Percentiles rank a stretch among this genome's conserved stretches.
Evolutionary conservation across 1,140 invertebrate species (phyloP).

Genomic region (Drosophila simulans): DNA sequence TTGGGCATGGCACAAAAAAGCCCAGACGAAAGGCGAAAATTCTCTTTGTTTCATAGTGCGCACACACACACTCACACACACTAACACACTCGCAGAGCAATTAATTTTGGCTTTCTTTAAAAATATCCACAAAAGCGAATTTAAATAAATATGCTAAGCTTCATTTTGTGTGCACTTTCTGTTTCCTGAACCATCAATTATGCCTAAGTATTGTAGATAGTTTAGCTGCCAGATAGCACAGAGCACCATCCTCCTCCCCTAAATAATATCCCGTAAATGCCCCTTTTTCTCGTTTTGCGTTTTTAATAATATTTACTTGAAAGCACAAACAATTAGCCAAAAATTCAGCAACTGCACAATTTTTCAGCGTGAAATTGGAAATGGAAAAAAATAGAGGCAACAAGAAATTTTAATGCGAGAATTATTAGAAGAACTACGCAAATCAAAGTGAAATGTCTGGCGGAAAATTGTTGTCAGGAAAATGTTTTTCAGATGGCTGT

Average conservation of each 20-base stretch:
- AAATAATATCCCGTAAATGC: slow-evolving; percentile 2
- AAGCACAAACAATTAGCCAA: slow-evolving; percentile 77
- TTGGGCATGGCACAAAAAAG: slow-evolving; percentile 61
- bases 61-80: slow-evolving; percentile 31
- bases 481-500: slow-evolving; percentile 6
- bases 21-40: slow-evolving; percentile 55
- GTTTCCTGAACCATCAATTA: slow-evolving; percentile 79
- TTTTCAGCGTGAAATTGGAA: slow-evolving; percentile 46
- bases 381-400: slow-evolving; percentile 28
- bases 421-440: slow-evolving; percentile 63
- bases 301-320: slow-evolving; percentile 81
- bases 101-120: slow-evolving; percentile 75
- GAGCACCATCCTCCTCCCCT: slow-evolving; percentile 3
- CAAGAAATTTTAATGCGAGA: slow-evolving; percentile 49
- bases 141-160: slow-evolving; percentile 77
- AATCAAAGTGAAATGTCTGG: slow-evolving; percentile 47
- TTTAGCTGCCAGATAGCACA: slow-evolving; percentile 28
- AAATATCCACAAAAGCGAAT: slow-evolving; percentile 72
- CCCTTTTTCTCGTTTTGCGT: slow-evolving; percentile 49
- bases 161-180: slow-evolving; percentile 37
- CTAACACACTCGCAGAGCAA: slow-evolving; percentile 44
- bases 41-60: slow-evolving; percentile 48
- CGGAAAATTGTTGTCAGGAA: slow-evolving; percentile 5
- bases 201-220: slow-evolving; percentile 64
- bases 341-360: slow-evolving; percentile 57